Evolutionary conservation across 2,888 invertebrate species (phyloP), one percentile per base, ranked within the genome.

Genomic region (Xestia rhomboidea): DNA sequence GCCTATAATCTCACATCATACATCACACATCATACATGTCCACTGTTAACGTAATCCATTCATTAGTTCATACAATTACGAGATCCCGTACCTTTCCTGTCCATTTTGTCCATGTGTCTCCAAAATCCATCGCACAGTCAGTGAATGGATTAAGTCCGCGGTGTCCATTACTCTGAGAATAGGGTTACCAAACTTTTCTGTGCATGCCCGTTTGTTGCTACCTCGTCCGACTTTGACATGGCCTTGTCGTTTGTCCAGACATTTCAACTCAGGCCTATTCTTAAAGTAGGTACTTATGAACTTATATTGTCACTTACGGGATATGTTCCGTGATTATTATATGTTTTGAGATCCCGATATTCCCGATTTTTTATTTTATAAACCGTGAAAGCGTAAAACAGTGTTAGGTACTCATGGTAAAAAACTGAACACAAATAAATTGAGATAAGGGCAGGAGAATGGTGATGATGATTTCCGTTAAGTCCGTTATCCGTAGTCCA

Each of bases 81-180:
- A 4, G 46, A 13, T 38, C 21, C 6, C 34, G 21, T 24, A 24
- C 30, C 15, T 24, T 5, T 51, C 11, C 24, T 30, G 30, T 41
- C 13, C 24, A 49, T 41, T n/a, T 21, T 46, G 24, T 54, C 15
- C 30, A 27, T 24, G 18, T 51, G n/a, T 62, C 27, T 62, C 68
- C 51, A 10, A 54, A 77, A 77, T 69, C 34, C 24, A 77, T 27
- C 10, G 21, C 15, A 34, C 21, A 24, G 60, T n/a, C 27, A 51
- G 8, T 64, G 41, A 68, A 51, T 44, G 57, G 34, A 63, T 67
- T 30, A 63, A n/a, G 27, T 69, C 8, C 13, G 30, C 62, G 27
- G 49, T 70, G 27, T 60, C 66, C 51, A 70, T 79, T 71, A 64
- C 18, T 72, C 71, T 57, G 38, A n/a, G 38, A 13, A 63, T n/a